Percentiles rank a stretch among this genome's conserved stretches.
These are phyloP conservation scores for Azorinus chamasolen DNA, from an alignment of 2,888 invertebrate genomes.

Conservation along the genomic window DNA sequence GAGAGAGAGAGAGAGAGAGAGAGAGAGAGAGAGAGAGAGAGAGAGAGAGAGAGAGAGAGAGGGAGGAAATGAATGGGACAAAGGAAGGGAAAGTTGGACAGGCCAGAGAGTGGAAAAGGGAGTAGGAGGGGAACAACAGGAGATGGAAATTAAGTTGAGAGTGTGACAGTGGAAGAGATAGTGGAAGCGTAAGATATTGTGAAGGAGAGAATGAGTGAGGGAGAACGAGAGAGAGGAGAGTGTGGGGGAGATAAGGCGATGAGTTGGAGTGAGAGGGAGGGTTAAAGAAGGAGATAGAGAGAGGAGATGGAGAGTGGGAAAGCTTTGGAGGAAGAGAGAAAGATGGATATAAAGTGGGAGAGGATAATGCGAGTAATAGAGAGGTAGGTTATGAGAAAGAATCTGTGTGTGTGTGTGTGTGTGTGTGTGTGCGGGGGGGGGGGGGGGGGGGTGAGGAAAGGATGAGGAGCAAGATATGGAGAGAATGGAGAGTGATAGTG, in stretches of 20 bases:
- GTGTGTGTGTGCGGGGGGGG: too few relatives aligned
- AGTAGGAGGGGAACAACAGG: background rate
- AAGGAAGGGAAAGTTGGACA: background rate
- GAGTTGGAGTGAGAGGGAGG: background rate
- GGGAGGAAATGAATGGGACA: background rate
- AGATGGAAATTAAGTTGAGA: background rate
- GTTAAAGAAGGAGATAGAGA: background rate
- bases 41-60: background rate
- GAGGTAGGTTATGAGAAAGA: background rate
- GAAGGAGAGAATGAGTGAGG: too few relatives aligned
- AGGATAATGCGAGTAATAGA: background rate
- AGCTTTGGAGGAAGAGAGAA: background rate
- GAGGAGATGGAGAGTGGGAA: background rate
- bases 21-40: background rate
- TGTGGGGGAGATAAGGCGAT: background rate
- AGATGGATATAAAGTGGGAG: background rate
- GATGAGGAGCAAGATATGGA: slow-evolving; percentile 30
- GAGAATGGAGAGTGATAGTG: slow-evolving; percentile 19
- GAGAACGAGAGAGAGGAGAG: too few relatives aligned
- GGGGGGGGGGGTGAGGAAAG: too few relatives aligned
- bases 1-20: background rate
- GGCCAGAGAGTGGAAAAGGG: background rate
- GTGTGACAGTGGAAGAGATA: too few relatives aligned
- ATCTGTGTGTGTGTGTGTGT: background rate
- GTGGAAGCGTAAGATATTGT: too few relatives aligned